Conservation (phyloP, 2,888 invertebrate genomes). For the Caprella mutica region DNA sequence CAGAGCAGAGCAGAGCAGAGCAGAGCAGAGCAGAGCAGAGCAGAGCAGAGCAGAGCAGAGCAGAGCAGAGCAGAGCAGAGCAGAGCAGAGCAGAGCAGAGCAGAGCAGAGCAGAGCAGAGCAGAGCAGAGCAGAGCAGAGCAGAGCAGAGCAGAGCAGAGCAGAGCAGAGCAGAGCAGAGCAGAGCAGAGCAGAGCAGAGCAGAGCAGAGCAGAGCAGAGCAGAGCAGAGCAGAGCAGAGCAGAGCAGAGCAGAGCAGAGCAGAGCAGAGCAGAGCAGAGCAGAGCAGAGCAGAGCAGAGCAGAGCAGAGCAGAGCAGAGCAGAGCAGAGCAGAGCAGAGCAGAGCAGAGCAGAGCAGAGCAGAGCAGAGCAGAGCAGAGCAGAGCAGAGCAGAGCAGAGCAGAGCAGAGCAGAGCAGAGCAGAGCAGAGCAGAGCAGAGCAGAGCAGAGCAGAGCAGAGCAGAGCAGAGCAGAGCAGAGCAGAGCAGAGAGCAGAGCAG, state of each 20-base stretch:
- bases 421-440: not conserved
- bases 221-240: not conserved
- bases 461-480: not conserved
- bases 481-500: slow-evolving; percentile 1
- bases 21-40: no score
- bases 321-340: slow-evolving; percentile 3
- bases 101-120: no score
- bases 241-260: slow-evolving; percentile 11
- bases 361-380: not conserved
- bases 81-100: no score
- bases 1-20: no score
- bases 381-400: not conserved
- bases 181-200: no score
- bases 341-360: slow-evolving; percentile 8
- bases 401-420: not conserved
- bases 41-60: no score
- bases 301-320: not conserved
- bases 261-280: not conserved
- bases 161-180: no score
- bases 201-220: no score
- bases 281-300: not conserved
- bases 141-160: no score
- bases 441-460: slow-evolving; percentile 1
- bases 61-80: no score
- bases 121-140: no score